Conservation (phyloP, 2,797 vertebrate species). For the Botia kubotai region DNA sequence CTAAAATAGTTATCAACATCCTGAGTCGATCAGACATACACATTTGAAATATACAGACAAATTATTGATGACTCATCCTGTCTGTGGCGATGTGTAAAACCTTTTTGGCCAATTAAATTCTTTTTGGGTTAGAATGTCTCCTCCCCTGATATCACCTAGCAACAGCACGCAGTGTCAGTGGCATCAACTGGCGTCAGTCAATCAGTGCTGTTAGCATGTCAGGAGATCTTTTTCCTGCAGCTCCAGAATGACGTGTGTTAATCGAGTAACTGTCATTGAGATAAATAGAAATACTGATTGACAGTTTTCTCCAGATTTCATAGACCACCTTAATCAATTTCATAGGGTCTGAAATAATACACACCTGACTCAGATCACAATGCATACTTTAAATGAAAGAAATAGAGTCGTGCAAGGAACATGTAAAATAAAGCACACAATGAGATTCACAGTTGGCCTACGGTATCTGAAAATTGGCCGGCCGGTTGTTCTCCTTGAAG, state of each 20-base stretch:
- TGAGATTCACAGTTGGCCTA: neutral
- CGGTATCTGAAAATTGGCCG: conserved; percentile 15
- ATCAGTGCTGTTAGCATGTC: neutral
- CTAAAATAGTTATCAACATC: too few relatives aligned
- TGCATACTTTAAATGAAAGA: neutral
- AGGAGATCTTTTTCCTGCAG: neutral
- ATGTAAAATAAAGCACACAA: neutral
- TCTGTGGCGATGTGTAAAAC: neutral
- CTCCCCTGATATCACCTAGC: neutral
- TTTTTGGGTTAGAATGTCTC: neutral
- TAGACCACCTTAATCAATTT: neutral
- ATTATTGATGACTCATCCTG: neutral
- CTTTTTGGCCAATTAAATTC: neutral
- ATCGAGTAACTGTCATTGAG: neutral
- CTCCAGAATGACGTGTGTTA: neutral
- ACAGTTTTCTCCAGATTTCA: neutral
- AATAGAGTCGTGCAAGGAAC: neutral
- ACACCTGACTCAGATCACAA: neutral
- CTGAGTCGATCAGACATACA: neutral
- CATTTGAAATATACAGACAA: neutral
- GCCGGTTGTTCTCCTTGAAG: conserved; percentile 16
- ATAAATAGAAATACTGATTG: neutral
- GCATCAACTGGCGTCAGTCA: neutral
- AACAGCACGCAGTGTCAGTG: neutral
- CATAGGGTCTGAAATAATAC: neutral